phyloP scores from a whole-genome alignment of 2,797 vertebrate genomes.

The Acanthurus leucopareius region DNA sequence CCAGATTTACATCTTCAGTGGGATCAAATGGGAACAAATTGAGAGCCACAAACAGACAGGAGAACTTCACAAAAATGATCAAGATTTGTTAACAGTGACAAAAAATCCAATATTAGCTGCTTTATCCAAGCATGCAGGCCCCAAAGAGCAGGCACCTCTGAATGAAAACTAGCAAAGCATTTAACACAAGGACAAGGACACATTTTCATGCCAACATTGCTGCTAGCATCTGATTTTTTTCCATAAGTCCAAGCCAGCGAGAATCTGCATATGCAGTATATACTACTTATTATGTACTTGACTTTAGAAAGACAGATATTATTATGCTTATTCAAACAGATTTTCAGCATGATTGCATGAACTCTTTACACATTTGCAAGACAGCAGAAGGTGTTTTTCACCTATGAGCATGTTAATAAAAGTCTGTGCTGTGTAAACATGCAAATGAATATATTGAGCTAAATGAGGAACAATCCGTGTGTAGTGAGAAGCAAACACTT shows the following conservation, averaged over 20 bases:
- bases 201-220: background rate
- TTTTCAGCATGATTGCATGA: background rate
- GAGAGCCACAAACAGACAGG: too few relatives aligned
- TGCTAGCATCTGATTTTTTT: background rate
- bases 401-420: background rate
- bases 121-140: background rate
- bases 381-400: slow-evolving; percentile 5
- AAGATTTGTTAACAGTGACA: too few relatives aligned
- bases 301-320: too few relatives aligned
- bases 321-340: too few relatives aligned
- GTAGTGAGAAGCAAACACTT: slow-evolving; percentile 3
- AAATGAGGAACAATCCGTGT: background rate
- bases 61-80: too few relatives aligned
- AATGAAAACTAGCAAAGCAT: background rate
- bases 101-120: background rate
- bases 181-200: background rate
- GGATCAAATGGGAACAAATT: too few relatives aligned
- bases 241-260: background rate
- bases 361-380: background rate
- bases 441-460: background rate
- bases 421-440: background rate
- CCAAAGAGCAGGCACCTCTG: background rate
- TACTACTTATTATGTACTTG: too few relatives aligned
- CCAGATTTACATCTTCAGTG: too few relatives aligned
- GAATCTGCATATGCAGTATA: background rate